phyloP scores from a whole-genome alignment of 2,797 vertebrate species.

The Toxotes lorentzi region DNA sequence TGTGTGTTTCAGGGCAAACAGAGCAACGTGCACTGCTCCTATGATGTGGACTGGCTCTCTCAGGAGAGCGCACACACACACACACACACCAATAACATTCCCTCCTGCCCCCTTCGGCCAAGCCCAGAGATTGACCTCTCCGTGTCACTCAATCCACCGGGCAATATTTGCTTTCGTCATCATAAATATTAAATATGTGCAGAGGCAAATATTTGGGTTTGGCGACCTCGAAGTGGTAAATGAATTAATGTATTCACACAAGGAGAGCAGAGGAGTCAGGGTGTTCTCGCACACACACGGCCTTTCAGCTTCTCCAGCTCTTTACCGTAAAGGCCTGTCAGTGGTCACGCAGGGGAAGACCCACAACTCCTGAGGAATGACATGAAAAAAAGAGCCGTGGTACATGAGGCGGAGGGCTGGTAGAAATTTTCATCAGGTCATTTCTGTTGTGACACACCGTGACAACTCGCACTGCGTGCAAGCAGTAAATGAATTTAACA shows the following conservation, averaged over 20 bases:
- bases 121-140: constrained; percentile 84
- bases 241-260: constrained; percentile 87
- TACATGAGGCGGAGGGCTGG: constrained; percentile 40
- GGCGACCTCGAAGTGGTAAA: constrained; percentile 85
- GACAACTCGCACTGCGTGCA: constrained; percentile 20
- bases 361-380: constrained; percentile 65
- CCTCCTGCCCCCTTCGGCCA: constrained; percentile 62
- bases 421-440: constrained; percentile 28
- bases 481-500: constrained; percentile 12
- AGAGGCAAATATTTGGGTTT: constrained; percentile 87
- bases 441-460: constrained; percentile 33
- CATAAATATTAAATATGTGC: constrained; percentile 89
- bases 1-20: constrained; percentile 76
- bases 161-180: constrained; percentile 87
- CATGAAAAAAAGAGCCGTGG: constrained; percentile 51
- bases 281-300: constrained; percentile 75
- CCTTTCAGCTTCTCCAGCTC: constrained; percentile 74
- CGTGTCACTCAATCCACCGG: constrained; percentile 83
- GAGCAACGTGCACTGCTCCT: constrained; percentile 57
- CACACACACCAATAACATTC: constrained; percentile 65
- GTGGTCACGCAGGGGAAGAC: constrained; percentile 74
- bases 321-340: constrained; percentile 82
- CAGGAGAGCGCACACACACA: constrained; percentile 71
- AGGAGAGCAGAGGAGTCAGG: constrained; percentile 67
- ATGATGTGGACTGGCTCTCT: constrained; percentile 82